A percentile compares a stretch with the other conserved stretches of the same genome.
phyloP scores from a whole-genome alignment of 2,113 vertebrate genomes.

The Corythornis madagascariensis region DNA sequence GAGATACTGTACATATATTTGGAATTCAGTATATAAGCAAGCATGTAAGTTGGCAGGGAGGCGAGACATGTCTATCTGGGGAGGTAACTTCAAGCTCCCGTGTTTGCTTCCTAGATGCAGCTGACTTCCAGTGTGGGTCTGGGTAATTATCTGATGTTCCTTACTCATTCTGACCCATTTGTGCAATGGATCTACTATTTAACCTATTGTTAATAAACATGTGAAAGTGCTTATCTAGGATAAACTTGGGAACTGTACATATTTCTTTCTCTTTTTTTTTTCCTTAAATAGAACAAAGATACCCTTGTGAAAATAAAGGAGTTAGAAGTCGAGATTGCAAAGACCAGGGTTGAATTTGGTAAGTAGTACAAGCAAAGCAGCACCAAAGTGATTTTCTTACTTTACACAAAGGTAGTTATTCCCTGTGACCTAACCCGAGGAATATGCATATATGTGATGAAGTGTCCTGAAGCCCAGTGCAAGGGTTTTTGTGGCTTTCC shows the following conservation, averaged over 20 bases:
- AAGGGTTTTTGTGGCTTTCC: neutral
- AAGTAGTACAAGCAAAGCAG: conserved; percentile 73
- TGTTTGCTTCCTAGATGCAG: neutral
- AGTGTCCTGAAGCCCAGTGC: neutral
- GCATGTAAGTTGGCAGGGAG: neutral
- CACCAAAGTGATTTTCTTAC: conserved; percentile 2
- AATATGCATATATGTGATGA: neutral
- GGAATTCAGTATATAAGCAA: neutral
- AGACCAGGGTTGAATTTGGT: conserved; percentile 98
- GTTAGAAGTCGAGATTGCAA: conserved; percentile 87
- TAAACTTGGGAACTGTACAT: conserved; percentile 48
- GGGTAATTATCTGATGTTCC: neutral
- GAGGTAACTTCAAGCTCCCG: neutral
- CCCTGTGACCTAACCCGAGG: neutral
- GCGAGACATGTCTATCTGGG: neutral
- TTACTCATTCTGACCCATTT: neutral
- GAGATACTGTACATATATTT: neutral
- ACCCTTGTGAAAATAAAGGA: conserved; percentile 90
- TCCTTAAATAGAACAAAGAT: conserved; percentile 87
- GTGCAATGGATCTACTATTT: neutral
- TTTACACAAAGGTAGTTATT: neutral
- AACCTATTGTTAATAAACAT: conserved; percentile 14
- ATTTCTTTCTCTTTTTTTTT: conserved; percentile 60
- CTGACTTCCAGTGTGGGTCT: neutral
- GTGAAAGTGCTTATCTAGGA: conserved; percentile 44